Base-by-base conservation (phyloP, 2,888 invertebrate species). In the Cacoxenus indagator region DNA sequence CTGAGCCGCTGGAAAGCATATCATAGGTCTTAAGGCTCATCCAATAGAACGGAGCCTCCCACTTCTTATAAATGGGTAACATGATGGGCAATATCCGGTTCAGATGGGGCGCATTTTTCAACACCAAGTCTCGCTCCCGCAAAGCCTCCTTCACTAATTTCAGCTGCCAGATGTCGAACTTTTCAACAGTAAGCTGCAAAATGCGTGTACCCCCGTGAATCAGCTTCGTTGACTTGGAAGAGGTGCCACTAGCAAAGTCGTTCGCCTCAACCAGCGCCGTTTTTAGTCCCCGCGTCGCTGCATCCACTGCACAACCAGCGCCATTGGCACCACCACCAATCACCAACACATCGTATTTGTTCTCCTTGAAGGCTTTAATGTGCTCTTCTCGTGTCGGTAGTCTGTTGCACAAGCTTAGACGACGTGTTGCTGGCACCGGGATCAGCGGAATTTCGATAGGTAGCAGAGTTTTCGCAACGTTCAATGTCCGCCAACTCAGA, bases 11-110 rank as follows among this genome's bases (percentile, higher is more conserved):
- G 14, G 98, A 97, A 0, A 98, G 97, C 61, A 98, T 81, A 86
- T 98, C 98, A 89, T 98, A 98, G 90, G 94, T 93, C 89, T 98
- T 98, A 17, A 62, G 98, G 67, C 98, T 98, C 77, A 94, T 92
- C 97, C 97, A 98, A 88, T 93, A 98, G 87, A 98, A 98, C 0
- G 98, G 98, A 71, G 98, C 92, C 89, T 97, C 96, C 97, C 97
- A 98, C 96, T 24, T 19, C 96, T 93, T 94, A 89, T 98, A 98
- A 69, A 98, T 95, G 0, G 98, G 98, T 75, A 98, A 88, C 94
- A 98, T 95, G 77, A 98, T 98, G 4, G 98, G 98, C 73, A 98
- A 89, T 0, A 98, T 96, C 84, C 95, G 93, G 1, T 96, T 95
- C 62, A 98, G 90, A 90, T 98, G 98, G 1, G 98, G 98, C 1